phyloP scores from a whole-genome alignment of 2,797 vertebrate species.

The Spinibarbus caldwelli region DNA sequence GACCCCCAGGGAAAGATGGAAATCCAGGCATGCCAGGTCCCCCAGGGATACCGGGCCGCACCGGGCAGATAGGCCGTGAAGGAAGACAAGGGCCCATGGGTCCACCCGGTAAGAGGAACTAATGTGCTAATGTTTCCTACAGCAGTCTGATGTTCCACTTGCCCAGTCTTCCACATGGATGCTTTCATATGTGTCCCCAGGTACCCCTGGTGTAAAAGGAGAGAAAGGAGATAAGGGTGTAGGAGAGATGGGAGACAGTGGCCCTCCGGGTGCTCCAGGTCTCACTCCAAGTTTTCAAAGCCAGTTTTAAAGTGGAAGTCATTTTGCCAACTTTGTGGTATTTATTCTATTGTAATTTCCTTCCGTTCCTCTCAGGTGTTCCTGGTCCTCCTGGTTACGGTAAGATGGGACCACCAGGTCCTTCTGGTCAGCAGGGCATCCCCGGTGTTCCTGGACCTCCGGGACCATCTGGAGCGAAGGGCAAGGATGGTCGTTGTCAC shows the following conservation, averaged over 20 bases:
- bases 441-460: slow-evolving; percentile 89
- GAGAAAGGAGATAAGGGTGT: slow-evolving; percentile 90
- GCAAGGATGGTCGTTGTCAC: slow-evolving; percentile 89
- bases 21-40: slow-evolving; percentile 80
- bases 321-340: not conserved
- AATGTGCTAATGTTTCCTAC: not conserved
- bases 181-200: slow-evolving; percentile 68
- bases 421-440: slow-evolving; percentile 93
- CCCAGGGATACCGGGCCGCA: slow-evolving; percentile 84
- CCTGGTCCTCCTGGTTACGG: slow-evolving; percentile 92
- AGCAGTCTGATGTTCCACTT: not conserved
- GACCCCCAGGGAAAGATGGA: slow-evolving; percentile 92
- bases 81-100: slow-evolving; percentile 88
- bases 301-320: not conserved
- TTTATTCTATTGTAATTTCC: not conserved
- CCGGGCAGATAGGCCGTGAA: slow-evolving; percentile 92
- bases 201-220: slow-evolving; percentile 84
- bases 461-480: slow-evolving; percentile 82
- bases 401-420: slow-evolving; percentile 89
- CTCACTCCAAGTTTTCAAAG: slow-evolving; percentile 50
- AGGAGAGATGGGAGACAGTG: slow-evolving; percentile 89
- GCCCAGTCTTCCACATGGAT: slow-evolving; percentile 23
- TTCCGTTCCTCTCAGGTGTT: slow-evolving; percentile 76
- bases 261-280: slow-evolving; percentile 92
- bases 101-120: slow-evolving; percentile 78